phyloP scores from a whole-genome alignment of 2,888 invertebrate genomes.

The Muscina levida region DNA sequence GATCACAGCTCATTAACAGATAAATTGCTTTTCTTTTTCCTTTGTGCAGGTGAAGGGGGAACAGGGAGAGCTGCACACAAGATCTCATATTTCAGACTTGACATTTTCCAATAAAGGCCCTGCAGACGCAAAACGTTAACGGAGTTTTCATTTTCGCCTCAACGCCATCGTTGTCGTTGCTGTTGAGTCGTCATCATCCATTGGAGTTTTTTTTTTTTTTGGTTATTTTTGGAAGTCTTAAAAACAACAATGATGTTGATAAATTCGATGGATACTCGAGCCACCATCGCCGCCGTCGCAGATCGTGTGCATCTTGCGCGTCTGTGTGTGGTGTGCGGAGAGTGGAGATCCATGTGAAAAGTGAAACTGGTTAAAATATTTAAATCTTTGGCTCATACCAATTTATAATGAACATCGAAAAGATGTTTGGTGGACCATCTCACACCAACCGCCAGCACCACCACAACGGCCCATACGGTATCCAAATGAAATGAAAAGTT shows the following conservation, averaged over 20 bases:
- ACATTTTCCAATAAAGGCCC: conserved; percentile 63
- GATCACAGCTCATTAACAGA: conserved; percentile 64
- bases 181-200: not conserved
- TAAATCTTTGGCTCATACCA: conserved; percentile 61
- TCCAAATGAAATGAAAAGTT: conserved; percentile 63
- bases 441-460: conserved; percentile 2
- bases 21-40: conserved; percentile 51
- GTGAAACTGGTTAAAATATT: conserved; percentile 64
- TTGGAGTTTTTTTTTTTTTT: conserved; percentile 25
- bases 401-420: conserved; percentile 48
- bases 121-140: conserved; percentile 53
- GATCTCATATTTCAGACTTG: conserved; percentile 61
- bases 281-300: not conserved
- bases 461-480: conserved; percentile 34
- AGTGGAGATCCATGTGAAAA: conserved; percentile 56
- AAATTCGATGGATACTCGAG: conserved; percentile 20
- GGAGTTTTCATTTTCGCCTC: conserved; percentile 50
- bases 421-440: not conserved
- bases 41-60: not conserved
- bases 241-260: conserved; percentile 36
- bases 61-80: conserved; percentile 5
- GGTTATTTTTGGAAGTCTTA: conserved; percentile 40
- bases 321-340: conserved; percentile 26
- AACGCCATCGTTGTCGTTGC: not conserved
- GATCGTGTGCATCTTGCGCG: conserved; percentile 25